Evolutionary conservation across 2,888 invertebrate genomes (phyloP), one percentile per base, ranked within the genome.

Genomic region (Lampropteryx suffumata): DNA sequence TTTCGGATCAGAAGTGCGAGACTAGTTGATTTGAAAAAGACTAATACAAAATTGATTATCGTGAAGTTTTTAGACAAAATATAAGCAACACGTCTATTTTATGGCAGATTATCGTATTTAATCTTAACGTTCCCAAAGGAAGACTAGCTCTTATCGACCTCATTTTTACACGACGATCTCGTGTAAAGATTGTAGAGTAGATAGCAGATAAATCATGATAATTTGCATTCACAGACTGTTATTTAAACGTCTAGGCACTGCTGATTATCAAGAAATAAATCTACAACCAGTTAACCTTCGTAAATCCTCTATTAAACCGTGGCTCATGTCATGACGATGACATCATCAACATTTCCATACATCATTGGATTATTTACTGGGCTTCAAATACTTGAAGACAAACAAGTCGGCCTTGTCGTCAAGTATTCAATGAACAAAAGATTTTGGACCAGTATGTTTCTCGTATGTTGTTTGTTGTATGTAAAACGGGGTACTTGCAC

Each of bases 281-380:
- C 48, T 49, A 10, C n/a, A 62, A 73, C 65, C 62, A 58, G 75
- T 70, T 71, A 69, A 67, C 77, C 79, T 76, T 73, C 70, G 50
- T 54, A 53, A 62, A 64, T 57, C 58, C 56, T 53, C 58, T 54
- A 60, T 61, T 70, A 68, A 65, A 62, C 67, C 65, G 62, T 69
- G 69, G 71, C 69, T 67, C 53, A 68, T 65, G 65, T 59, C 59
- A 65, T 71, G 81, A 65, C 71, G 82, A 83, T 73, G 77, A 83
- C 83, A 83, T 73, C 72, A 59, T 44, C 55, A 21, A 43, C 30
- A 61, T 47, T 50, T 57, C 51, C 61, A 66, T 62, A 53, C 71
- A 73, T 76, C 74, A 73, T 69, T 67, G 58, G 55, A 57, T 34
- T 66, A 66, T 70, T 67, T 67, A 62, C 67, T 65, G 40, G 21